A percentile compares a stretch with the other conserved stretches of the same genome.
Evolutionary conservation across 2,888 invertebrate species (phyloP).

Genomic region (Tolmerus cingulatus): DNA sequence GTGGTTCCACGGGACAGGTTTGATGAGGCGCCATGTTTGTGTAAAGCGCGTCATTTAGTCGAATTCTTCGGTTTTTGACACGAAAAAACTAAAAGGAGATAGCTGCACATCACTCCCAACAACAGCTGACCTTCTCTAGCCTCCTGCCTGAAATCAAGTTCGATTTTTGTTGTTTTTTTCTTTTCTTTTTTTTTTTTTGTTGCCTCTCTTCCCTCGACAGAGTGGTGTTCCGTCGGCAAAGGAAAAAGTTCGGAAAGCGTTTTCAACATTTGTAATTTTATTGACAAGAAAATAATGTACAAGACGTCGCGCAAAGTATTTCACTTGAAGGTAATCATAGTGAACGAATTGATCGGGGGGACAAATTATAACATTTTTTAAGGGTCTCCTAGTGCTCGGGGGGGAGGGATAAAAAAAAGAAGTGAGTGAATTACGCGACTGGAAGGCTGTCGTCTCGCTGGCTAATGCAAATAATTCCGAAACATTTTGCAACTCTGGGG

Average conservation of each 20-base stretch:
- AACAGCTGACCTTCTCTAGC: not conserved
- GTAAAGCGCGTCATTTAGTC: conserved; percentile 44
- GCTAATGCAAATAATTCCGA: not conserved
- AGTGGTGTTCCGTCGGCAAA: conserved; percentile 4
- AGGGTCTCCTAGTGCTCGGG: not conserved
- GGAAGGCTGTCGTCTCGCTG: conserved; percentile 8
- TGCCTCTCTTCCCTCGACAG: not conserved
- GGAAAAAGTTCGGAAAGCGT: conserved; percentile 8
- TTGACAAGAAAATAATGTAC: conserved; percentile 43
- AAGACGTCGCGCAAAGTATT: conserved; percentile 43
- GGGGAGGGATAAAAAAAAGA: too few species aligned
- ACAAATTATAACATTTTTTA: not conserved
- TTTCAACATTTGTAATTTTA: conserved; percentile 2
- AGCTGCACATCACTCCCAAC: not conserved
- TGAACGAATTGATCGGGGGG: not conserved
- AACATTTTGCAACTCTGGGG: not conserved
- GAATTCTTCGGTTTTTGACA: conserved; percentile 40
- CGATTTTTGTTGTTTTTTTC: conserved; percentile 41
- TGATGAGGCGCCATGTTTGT: conserved; percentile 45
- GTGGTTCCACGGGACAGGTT: conserved; percentile 27
- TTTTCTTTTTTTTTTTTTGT: conserved; percentile 40
- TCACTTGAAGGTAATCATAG: conserved; percentile 45
- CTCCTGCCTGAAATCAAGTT: conserved; percentile 25
- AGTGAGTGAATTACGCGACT: conserved; percentile 31
- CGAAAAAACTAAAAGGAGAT: conserved; percentile 2